Evolutionary conservation across 2,797 vertebrate species (phyloP), one percentile per base, ranked within the genome.

Genomic region (Danio albolineatus): DNA sequence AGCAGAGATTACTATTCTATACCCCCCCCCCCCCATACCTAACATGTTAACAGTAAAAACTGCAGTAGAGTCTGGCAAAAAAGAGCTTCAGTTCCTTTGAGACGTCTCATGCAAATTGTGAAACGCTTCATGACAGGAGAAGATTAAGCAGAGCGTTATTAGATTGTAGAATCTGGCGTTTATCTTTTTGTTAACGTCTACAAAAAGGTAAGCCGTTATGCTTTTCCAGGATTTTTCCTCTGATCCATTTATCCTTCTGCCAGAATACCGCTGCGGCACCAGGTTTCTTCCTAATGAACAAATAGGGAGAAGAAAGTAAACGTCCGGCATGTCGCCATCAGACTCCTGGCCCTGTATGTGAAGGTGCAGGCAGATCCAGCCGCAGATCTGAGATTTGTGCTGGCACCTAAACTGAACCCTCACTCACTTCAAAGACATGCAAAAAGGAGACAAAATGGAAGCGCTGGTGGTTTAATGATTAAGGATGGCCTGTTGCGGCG

Each of bases 391-490:
- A 28, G 28, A 70, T 76, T 57, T 41, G 28, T n/a, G 36, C 49
- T 84, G 79, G 74, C 79, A 70, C 51, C 70, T 76, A 82, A 73
- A 72, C 80, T 17, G 48, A 76, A 67, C 62, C 62, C 72, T 80
- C 76, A 79, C 59, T 82, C 73, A 69, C 69, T 57, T 78, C 73
- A 82, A 82, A 85, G 80, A 44, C 81, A 65, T 64, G 77, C 70
- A 70, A 79, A 28, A 80, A 79, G 61, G 56, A 73, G 61, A 77
- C 80, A 79, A 78, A 85, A 73, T 73, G 70, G 61, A 61, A 70
- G 51, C 41, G 13, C 60, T 71, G 83, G 38, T 65, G n/a, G 13
- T 73, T 79, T 82, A 85, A 82, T 85, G 81, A 85, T 73, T 82
- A 74, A 85, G 73, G 81, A 82, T 74, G 81, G 73, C 77, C 73